Percentiles rank a stretch among this genome's conserved stretches.
phyloP scores from a whole-genome alignment of 2,888 invertebrate species.

The Dugesia japonica region DNA sequence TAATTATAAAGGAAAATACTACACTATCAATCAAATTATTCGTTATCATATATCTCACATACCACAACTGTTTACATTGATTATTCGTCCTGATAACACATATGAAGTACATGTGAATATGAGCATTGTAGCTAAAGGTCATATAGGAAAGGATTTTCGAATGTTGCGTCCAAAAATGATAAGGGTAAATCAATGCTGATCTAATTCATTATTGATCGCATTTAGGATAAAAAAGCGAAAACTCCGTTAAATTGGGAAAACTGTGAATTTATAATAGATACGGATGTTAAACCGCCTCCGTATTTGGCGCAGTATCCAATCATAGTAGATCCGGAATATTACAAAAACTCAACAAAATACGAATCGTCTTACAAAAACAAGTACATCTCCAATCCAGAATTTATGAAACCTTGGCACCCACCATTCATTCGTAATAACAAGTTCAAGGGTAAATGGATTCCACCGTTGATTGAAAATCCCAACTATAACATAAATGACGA shows the following conservation, averaged over 20 bases:
- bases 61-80: background rate
- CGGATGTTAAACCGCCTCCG: background rate
- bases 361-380: background rate
- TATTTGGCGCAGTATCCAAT: background rate
- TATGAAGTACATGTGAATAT: constrained; percentile 2
- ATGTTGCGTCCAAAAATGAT: background rate
- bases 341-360: background rate
- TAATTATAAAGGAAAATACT: background rate
- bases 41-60: background rate
- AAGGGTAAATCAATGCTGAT: no score
- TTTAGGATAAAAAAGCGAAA: background rate
- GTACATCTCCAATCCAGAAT: background rate
- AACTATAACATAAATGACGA: background rate
- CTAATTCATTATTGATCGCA: no score
- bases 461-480: background rate
- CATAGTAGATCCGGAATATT: background rate
- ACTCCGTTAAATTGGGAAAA: background rate
- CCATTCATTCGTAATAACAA: background rate
- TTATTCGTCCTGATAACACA: background rate
- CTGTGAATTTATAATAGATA: background rate
- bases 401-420: background rate
- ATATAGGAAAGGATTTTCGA: background rate
- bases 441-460: background rate
- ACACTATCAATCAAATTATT: background rate
- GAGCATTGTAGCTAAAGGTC: background rate